Conservation (phyloP, 2,113 vertebrate species). For the Peromyscus maniculatus region DNA sequence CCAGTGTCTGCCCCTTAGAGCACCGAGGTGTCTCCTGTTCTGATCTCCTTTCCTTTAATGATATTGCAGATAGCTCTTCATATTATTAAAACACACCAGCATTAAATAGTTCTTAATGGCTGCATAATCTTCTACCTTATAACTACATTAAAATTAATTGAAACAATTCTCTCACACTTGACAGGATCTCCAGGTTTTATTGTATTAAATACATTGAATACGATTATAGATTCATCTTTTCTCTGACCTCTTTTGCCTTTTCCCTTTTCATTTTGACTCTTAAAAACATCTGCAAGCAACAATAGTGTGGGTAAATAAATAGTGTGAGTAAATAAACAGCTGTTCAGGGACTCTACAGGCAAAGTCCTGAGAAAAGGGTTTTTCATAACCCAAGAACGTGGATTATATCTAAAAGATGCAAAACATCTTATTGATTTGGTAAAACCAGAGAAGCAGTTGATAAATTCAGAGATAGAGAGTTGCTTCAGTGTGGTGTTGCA, state of each 20-base stretch:
- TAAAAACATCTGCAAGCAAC: not conserved
- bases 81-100: conserved; percentile 13
- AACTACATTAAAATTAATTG: conserved; percentile 22
- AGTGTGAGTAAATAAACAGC: not conserved
- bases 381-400: conserved; percentile 23
- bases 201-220: not conserved
- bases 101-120: conserved; percentile 3
- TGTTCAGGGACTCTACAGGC: not conserved
- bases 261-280: conserved; percentile 25
- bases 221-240: conserved; percentile 15
- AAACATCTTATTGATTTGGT: conserved; percentile 22
- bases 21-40: not conserved
- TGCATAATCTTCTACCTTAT: not conserved
- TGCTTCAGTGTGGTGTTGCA: no score
- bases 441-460: conserved; percentile 38
- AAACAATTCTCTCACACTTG: conserved; percentile 23
- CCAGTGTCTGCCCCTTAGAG: not conserved
- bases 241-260: not conserved
- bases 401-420: conserved; percentile 29
- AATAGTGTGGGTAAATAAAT: not conserved
- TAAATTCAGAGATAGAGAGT: not conserved
- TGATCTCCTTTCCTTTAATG: not conserved
- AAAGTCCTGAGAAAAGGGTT: not conserved
- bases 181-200: conserved; percentile 43
- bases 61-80: not conserved